Evolutionary conservation across 64 coral and sea anemone genomes (phyloP), one percentile per base, ranked within the genome.

Genomic region (Montipora capricornis): DNA sequence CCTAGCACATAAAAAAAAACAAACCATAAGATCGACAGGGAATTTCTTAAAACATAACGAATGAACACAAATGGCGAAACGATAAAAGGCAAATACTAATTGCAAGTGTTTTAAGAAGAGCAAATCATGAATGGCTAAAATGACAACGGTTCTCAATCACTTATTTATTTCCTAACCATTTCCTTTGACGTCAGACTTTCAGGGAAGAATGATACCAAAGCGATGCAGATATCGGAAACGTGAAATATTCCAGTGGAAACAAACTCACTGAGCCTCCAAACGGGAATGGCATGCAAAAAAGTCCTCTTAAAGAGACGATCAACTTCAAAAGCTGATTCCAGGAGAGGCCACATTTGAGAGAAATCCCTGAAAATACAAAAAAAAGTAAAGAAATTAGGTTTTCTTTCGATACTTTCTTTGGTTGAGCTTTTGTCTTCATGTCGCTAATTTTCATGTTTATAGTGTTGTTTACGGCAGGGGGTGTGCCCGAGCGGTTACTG

Each of bases 301-400:
- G 79, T 81, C 60, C 79, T 81, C 52, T 37, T 81, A 2, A 81
- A 60, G 19, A 81, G 13, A 11, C n/a, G 79, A 20, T 81, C 79
- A 59, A 81, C 79, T 37, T 81, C n/a, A 29, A 81, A 81, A 50
- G 52, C 79, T 81, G 79, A 26, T 26, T 20, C 79, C 6, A 81
- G 52, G 24, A n/a, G 79, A 81, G 79, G 52, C 50, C 24, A 83
- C 3, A 83, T 12, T 13, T 83, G 24, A 0, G 51, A 12, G 24
- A 81, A 58, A 81, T 45, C 20, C 19, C 79, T 81, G 37, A 17
- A 3, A 20, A 26, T 8, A 26, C 1, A 81, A 81, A 83, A 15
- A 4, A 64, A 64, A 12, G 14, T 13, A 57, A 57, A 57, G 11
- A 57, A 3, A 4, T 57, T 57, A 8, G 2, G 11, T 57, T 3